phyloP scores from a whole-genome alignment of 2,113 vertebrate genomes.

The Sus scrofa region DNA sequence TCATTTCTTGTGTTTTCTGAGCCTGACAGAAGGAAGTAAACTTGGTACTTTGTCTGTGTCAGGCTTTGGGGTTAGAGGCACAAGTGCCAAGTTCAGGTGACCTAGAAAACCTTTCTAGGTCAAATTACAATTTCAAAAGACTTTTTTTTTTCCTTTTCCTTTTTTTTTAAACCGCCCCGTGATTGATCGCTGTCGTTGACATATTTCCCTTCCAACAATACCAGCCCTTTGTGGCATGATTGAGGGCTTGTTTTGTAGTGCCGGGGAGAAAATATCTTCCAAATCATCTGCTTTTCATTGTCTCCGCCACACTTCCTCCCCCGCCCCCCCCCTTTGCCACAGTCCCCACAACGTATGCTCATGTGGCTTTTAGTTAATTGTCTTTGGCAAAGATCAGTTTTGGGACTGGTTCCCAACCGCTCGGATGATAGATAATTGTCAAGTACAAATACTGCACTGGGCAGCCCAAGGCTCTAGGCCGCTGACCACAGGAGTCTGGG shows the following conservation, averaged over 20 bases:
- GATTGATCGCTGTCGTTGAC: slow-evolving; percentile 72
- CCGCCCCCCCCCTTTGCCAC: background rate
- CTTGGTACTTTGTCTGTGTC: slow-evolving; percentile 76
- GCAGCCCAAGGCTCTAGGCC: background rate
- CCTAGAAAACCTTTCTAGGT: slow-evolving; percentile 90
- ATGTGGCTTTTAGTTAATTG: slow-evolving; percentile 52
- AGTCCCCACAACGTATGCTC: rapidly evolving
- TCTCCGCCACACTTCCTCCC: background rate
- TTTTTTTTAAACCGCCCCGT: slow-evolving; percentile 22
- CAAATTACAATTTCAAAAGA: slow-evolving; percentile 85
- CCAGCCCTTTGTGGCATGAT: slow-evolving; percentile 70
- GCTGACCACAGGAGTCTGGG: background rate
- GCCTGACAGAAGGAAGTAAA: slow-evolving; percentile 75
- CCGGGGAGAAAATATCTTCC: slow-evolving; percentile 65
- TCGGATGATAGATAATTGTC: slow-evolving; percentile 61
- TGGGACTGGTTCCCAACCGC: slow-evolving; percentile 40
- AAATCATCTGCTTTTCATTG: slow-evolving; percentile 53
- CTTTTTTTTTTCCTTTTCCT: background rate
- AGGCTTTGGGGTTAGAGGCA: slow-evolving; percentile 85
- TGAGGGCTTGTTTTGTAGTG: slow-evolving; percentile 77
- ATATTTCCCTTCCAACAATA: slow-evolving; percentile 77
- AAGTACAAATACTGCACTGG: rapidly evolving
- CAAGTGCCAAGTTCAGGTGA: slow-evolving; percentile 84
- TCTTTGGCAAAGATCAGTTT: slow-evolving; percentile 69
- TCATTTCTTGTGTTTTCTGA: slow-evolving; percentile 83